phyloP scores from a whole-genome alignment of 2,113 vertebrate species.

The Chloroceryle aenea region DNA sequence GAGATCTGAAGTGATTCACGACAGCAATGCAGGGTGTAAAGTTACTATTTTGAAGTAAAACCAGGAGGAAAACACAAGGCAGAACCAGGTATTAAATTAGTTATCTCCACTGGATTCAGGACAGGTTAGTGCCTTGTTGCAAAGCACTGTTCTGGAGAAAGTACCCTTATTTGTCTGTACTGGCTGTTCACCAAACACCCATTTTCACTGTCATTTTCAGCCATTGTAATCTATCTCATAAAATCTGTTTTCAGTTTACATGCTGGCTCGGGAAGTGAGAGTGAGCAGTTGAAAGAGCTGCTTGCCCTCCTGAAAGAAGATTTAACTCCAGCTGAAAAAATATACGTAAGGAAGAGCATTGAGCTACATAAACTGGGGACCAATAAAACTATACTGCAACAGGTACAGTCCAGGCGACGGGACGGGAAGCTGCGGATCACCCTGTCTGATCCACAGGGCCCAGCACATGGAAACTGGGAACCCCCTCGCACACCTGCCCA shows the following conservation, averaged over 20 bases:
- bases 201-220: not conserved
- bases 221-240: not conserved
- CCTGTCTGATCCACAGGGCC: not conserved
- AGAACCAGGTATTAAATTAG: not conserved
- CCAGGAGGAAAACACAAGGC: not conserved
- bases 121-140: not conserved
- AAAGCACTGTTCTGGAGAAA: not conserved
- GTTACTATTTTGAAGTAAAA: not conserved
- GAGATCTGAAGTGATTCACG: not conserved
- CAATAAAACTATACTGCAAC: slow-evolving; percentile 75
- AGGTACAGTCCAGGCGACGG: slow-evolving; percentile 60
- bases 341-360: slow-evolving; percentile 76
- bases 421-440: not conserved
- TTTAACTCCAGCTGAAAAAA: slow-evolving; percentile 74
- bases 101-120: not conserved
- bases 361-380: slow-evolving; percentile 82
- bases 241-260: slow-evolving; percentile 74
- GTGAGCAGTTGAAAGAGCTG: slow-evolving; percentile 79
- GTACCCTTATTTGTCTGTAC: not conserved
- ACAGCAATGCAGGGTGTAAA: not conserved
- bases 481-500: not conserved
- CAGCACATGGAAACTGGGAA: not conserved
- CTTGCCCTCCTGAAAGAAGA: slow-evolving; percentile 78
- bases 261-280: slow-evolving; percentile 78
- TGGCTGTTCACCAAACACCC: not conserved